Percentiles rank a stretch among this genome's conserved stretches.
These are phyloP conservation scores for Apodemus speciosus DNA, from an alignment of 2,113 vertebrate species.

Conservation along the genomic window DNA sequence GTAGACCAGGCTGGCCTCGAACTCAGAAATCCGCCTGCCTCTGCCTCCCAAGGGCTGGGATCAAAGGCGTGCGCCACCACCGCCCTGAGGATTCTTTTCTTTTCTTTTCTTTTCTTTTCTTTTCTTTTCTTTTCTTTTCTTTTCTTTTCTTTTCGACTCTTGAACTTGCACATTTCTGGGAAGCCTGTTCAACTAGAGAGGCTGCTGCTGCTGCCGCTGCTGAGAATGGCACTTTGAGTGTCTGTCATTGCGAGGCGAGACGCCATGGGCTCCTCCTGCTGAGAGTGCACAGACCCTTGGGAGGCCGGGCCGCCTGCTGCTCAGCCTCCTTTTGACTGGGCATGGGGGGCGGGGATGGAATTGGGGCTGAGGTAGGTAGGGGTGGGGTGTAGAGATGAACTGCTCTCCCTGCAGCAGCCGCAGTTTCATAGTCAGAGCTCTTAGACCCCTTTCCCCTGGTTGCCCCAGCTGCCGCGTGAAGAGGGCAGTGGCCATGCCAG, in stretches of 20 bases:
- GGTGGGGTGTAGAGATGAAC: accelerated
- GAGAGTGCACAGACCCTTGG: accelerated
- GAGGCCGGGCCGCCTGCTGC: background rate
- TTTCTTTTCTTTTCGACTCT: background rate
- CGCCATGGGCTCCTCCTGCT: background rate
- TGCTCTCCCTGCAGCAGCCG: background rate
- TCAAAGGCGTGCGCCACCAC: too few relatives aligned
- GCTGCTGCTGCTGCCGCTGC: background rate
- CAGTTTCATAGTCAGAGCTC: background rate
- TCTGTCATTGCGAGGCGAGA: accelerated
- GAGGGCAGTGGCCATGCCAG: too few relatives aligned
- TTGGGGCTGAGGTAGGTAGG: background rate
- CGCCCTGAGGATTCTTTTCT: too few relatives aligned
- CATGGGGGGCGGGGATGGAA: background rate
- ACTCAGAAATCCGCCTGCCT: too few relatives aligned
- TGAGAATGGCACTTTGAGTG: too few relatives aligned
- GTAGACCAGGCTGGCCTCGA: too few relatives aligned
- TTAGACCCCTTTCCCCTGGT: background rate
- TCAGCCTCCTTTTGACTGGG: background rate
- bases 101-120: too few relatives aligned
- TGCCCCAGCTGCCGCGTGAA: background rate
- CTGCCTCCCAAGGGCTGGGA: too few relatives aligned
- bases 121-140: background rate
- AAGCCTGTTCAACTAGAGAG: background rate
- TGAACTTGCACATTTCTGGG: background rate